Evolutionary conservation across 2,113 vertebrate genomes (phyloP), one percentile per base, ranked within the genome.

Genomic region (Paralichthys olivaceus): DNA sequence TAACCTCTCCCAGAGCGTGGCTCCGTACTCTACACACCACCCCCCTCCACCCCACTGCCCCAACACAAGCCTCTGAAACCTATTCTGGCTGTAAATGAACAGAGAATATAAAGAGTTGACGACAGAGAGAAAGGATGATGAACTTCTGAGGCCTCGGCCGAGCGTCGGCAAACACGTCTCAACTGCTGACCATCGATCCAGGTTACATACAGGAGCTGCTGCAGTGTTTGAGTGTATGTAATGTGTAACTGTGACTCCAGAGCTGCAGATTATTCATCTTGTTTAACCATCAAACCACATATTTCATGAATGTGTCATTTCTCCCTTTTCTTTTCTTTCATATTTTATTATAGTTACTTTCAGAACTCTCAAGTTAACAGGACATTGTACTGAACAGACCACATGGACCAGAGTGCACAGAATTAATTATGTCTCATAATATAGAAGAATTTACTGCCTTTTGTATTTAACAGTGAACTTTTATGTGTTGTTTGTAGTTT

Each of bases 221-320:
- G 45, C 34, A 11, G 8, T 22, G 40, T 2, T 43, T 69, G 71
- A 81, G 79, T 75, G 32, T 68, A 20, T 53, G 65, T 65, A 77
- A 79, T 79, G 73, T 72, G 32, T 77, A 79, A 79, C 78, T 22
- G 9, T 2, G 32, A 7, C 54, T 23, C 37, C 51, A 19, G 71
- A 57, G 49, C 56, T 60, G 45, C 55, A 63, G 63, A 26, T 62
- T 58, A 40, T 40, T 40, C 37, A 40, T 40, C 37, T 40, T 13
- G 37, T 40, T 13, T 12, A 70, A 70, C 72, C 32, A 23, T 26
- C 62, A 70, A 23, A 63, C 34, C 71, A 71, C 61, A 59, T 51
- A n/a, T n/a, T 51, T 20, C 17, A 51, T 51, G 49, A 51, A 51
- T n/a, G 19, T 9, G 20, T 51, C 7, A n/a, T 51, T 20, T 20